Evolutionary conservation across 2,797 vertebrate genomes (phyloP).

Genomic region (Prunella strophiata): DNA sequence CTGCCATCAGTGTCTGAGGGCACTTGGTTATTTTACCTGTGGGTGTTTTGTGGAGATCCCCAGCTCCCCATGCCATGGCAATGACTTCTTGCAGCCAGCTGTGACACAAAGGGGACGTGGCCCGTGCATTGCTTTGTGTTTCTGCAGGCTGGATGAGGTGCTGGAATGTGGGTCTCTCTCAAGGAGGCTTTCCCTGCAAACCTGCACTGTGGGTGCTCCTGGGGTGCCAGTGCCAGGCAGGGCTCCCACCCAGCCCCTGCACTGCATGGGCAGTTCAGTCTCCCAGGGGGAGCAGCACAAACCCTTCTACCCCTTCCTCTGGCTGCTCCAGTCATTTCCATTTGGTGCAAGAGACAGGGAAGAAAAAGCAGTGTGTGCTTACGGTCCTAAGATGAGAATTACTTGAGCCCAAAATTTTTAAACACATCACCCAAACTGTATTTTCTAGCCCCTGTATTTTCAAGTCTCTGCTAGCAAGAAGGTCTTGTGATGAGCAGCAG

Average conservation of each 20-base stretch:
- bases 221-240: neutral
- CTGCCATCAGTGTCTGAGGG: neutral
- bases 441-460: conserved; percentile 67
- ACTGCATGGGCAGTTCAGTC: neutral
- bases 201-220: neutral
- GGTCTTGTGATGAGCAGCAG: conserved; percentile 80
- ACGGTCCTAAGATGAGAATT: conserved; percentile 33
- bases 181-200: neutral
- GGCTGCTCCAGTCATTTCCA: neutral
- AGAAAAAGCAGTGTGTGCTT: neutral
- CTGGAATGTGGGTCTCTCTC: neutral
- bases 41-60: neutral
- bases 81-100: neutral
- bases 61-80: neutral
- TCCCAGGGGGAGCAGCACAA: neutral
- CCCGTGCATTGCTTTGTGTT: too few relatives aligned
- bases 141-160: neutral
- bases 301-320: neutral
- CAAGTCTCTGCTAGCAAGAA: conserved; percentile 80
- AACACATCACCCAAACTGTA: conserved; percentile 51
- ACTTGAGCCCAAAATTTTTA: conserved; percentile 63
- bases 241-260: neutral
- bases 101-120: neutral
- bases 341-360: conserved; percentile 4
- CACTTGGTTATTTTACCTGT: neutral